Percentiles rank a stretch among this genome's conserved stretches.
Conservation (phyloP, 2,113 vertebrate genomes). For the Nannospalax galili region DNA sequence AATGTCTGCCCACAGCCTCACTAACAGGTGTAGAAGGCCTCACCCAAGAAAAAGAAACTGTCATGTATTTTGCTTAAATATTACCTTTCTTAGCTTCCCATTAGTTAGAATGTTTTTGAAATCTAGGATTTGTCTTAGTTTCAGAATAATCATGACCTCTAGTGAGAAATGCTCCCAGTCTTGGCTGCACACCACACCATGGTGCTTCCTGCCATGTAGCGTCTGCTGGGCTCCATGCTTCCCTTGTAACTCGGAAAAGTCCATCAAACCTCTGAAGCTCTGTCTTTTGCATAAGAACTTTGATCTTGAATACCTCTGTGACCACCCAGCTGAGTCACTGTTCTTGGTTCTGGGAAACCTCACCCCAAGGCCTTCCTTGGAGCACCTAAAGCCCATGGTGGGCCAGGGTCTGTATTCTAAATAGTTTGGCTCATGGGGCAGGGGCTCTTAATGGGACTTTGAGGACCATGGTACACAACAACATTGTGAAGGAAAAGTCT, state of each 20-base stretch:
- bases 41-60: not conserved
- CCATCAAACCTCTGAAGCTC: not conserved
- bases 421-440: not conserved
- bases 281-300: not conserved
- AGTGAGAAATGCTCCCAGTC: fast-evolving
- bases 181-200: fast-evolving
- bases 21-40: not conserved
- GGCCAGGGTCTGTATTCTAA: not conserved
- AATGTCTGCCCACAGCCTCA: fast-evolving
- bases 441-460: not conserved
- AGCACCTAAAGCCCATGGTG: not conserved
- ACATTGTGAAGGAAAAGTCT: fast-evolving
- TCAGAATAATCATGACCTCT: not conserved
- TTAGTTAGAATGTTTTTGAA: not conserved
- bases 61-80: too few species aligned
- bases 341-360: not conserved
- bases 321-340: not conserved
- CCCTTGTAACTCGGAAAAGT: not conserved
- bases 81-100: not conserved
- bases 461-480: not conserved
- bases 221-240: not conserved
- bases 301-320: not conserved
- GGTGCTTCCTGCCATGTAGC: not conserved
- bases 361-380: not conserved
- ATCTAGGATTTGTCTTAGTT: not conserved